A percentile compares a stretch with the other conserved stretches of the same genome.
These are phyloP conservation scores for Porites cylindrica DNA, from an alignment of 92 coral and sea anemone species.

Conservation along the genomic window DNA sequence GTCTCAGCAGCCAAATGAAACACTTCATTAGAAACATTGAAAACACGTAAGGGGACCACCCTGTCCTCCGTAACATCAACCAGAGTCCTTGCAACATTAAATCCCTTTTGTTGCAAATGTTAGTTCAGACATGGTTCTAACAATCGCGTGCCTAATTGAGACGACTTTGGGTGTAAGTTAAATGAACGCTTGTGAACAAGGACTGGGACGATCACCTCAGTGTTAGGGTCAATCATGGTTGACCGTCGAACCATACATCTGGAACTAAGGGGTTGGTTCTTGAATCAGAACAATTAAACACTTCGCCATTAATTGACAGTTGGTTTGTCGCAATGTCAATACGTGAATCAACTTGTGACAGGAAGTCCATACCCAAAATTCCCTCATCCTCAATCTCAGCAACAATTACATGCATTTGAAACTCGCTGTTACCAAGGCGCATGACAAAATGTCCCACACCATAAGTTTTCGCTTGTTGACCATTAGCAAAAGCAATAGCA, in stretches of 20 bases:
- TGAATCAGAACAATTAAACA: slow-evolving; percentile 16
- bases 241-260: too few relatives aligned
- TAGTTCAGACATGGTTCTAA: too few relatives aligned
- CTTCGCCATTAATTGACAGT: slow-evolving; percentile 52
- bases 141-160: too few relatives aligned
- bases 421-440: slow-evolving; percentile 43
- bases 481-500: slow-evolving; percentile 43
- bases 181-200: too few relatives aligned
- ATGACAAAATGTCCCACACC: slow-evolving; percentile 37
- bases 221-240: too few relatives aligned
- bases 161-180: too few relatives aligned
- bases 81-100: slow-evolving; percentile 37
- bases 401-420: slow-evolving; percentile 38
- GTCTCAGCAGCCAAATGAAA: too few relatives aligned
- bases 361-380: slow-evolving; percentile 61
- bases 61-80: slow-evolving; percentile 34
- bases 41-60: neutral
- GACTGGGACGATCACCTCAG: too few relatives aligned
- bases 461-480: slow-evolving; percentile 40
- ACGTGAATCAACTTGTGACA: slow-evolving; percentile 34
- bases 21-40: too few relatives aligned
- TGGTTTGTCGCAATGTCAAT: slow-evolving; percentile 49
- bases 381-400: slow-evolving; percentile 61
- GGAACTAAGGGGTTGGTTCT: slow-evolving; percentile 15
- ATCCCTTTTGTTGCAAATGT: too few relatives aligned